Conservation (phyloP, 2,888 invertebrate species). For the Lasioglossum vierecki region DNA sequence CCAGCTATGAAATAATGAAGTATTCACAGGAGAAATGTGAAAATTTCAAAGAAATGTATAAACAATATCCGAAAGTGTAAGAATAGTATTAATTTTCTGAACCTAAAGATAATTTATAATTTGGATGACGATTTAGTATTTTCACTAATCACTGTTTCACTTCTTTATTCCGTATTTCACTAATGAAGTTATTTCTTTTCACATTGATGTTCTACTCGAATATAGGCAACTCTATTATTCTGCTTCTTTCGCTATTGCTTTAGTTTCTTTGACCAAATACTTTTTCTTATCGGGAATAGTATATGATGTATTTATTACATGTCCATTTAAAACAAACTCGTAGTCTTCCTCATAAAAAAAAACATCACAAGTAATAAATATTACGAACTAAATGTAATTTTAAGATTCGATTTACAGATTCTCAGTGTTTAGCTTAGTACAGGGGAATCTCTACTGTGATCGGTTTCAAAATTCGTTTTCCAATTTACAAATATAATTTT, state of each 20-base stretch:
- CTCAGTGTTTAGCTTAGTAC: not conserved
- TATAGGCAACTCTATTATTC: not conserved
- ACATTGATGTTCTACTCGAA: not conserved
- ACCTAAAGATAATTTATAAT: not conserved
- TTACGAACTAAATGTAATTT: not conserved
- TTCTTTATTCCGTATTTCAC: not conserved
- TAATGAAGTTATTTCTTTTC: not conserved
- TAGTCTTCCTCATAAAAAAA: not conserved
- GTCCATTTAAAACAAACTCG: not conserved
- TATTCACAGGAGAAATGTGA: not conserved
- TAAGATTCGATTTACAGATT: not conserved
- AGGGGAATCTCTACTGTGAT: not conserved
- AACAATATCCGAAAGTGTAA: slow-evolving; percentile 4
- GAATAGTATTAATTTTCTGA: not conserved
- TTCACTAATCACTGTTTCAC: not conserved
- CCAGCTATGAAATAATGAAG: not conserved
- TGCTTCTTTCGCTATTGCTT: slow-evolving; percentile 8
- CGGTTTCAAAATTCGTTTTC: not conserved
- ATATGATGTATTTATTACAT: slow-evolving; percentile 1
- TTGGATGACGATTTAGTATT: not conserved
- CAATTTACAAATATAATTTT: not conserved
- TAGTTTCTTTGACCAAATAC: slow-evolving; percentile 11
- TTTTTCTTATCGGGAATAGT: not conserved
- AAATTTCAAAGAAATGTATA: not conserved
- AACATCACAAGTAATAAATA: not conserved